These are phyloP conservation scores for Trichogramma evanescens DNA, from an alignment of 2,888 invertebrate genomes.

Conservation along the genomic window DNA sequence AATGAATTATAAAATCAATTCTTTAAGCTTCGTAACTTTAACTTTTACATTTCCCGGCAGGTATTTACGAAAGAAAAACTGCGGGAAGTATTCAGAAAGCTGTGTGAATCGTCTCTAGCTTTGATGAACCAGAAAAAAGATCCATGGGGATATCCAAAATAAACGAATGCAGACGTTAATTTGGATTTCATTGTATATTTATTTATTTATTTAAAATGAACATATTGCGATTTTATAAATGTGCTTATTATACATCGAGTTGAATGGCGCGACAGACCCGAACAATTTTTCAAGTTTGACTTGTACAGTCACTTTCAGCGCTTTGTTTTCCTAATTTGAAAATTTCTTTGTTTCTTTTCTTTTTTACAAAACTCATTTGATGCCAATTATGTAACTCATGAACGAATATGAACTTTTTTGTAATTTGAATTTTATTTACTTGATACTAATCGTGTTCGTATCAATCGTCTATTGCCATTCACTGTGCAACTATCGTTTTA, in stretches of 20 bases:
- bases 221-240: conserved; percentile 15
- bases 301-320: conserved; percentile 1
- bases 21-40: not conserved
- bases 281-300: conserved; percentile 14
- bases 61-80: conserved; percentile 68
- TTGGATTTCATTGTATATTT: conserved; percentile 15
- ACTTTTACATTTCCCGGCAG: conserved; percentile 24
- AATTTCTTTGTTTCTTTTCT: conserved; percentile 15
- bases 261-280: conserved; percentile 8
- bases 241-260: conserved; percentile 19
- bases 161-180: conserved; percentile 12
- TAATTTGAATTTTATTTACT: conserved; percentile 20
- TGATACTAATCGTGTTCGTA: too few relatives aligned
- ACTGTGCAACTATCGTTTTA: too few relatives aligned
- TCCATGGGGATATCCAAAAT: conserved; percentile 67
- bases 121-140: conserved; percentile 72
- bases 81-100: conserved; percentile 66
- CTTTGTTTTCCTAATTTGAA: too few relatives aligned
- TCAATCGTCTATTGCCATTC: too few relatives aligned
- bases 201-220: conserved; percentile 8
- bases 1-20: not conserved
- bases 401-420: conserved; percentile 46
- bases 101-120: conserved; percentile 70
- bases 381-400: conserved; percentile 39
- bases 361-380: conserved; percentile 45